Base-by-base conservation (phyloP, 2,797 vertebrate species). In the Clangula hyemalis region DNA sequence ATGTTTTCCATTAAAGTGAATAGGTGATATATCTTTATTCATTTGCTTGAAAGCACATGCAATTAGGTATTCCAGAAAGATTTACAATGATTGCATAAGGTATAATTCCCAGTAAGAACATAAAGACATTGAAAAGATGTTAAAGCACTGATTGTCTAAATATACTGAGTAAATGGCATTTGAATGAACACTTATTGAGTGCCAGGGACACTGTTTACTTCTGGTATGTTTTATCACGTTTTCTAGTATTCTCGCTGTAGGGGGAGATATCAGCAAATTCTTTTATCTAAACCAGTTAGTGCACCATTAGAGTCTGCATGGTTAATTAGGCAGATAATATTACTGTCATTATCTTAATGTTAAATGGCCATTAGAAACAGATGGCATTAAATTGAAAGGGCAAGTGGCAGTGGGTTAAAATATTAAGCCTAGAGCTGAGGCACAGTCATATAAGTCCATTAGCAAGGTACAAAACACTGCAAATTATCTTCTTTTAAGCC, bases 271-370 rank as follows among this genome's bases (percentile, higher is more conserved):
- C 96, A 96, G 93, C 94, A 97, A 97, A 97, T 97, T 97, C 89
- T 95, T 97, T 98, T 98, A 98, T 98, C 98, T 98, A 97, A 98
- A 96, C 92, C 96, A 97, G 97, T 97, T 97, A 97, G 92, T 96
- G 82, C 81, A 79, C 96, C 97, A 98, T 98, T 97, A 98, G 94
- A 94, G 93, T 89, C 89, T 94, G 92, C 94, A 97, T 97, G 97
- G 96, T 97, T 97, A 97, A 98, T 98, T 97, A 97, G 95, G 90
- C 95, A 97, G 95, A 94, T 94, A 97, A 97, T 98, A 97, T 98
- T 97, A 94, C 91, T 89, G 94, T 97, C 96, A 97, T 98, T 98
- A 97, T 97, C 95, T 96, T 97, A 93, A 95, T 96, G 97, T 98
- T 98, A 98, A 98, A 96, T 95, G 94, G 95, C 95, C 95, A 96